phyloP scores from a whole-genome alignment of 2,113 vertebrate genomes.

The Boulengeromyrus knoepffleri region DNA sequence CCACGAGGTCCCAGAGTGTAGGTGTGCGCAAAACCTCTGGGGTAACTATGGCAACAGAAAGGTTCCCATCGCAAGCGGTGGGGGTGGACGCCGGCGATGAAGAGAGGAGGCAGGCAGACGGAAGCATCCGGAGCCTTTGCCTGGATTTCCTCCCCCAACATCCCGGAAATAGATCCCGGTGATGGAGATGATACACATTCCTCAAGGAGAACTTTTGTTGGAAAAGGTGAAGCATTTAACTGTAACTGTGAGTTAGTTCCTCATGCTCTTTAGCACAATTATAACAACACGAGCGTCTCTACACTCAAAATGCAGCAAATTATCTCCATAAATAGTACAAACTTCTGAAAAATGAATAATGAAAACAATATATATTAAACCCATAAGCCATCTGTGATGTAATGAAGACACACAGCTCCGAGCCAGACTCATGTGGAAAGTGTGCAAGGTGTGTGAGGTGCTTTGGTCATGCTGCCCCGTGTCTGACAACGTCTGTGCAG shows the following conservation, averaged over 20 bases:
- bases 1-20: not conserved
- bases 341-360: not conserved
- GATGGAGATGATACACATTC: not conserved
- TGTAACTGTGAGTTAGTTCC: too few species aligned
- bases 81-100: constrained; percentile 50
- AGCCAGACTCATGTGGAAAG: not conserved
- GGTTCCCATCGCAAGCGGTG: constrained; percentile 48
- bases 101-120: constrained; percentile 15
- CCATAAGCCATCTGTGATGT: not conserved
- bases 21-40: constrained; percentile 2
- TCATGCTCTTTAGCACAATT: not conserved
- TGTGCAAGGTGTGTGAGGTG: not conserved
- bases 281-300: not conserved
- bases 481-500: not conserved
- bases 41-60: constrained; percentile 34
- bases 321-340: not conserved
- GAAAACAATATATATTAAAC: not conserved
- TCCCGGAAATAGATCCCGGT: not conserved
- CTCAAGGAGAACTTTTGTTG: not conserved
- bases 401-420: not conserved
- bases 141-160: constrained; percentile 24
- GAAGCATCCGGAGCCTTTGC: constrained; percentile 48
- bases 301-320: not conserved
- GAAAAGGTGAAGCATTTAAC: not conserved
- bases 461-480: not conserved